Conservation (phyloP, 2,888 invertebrate species). For the Leptinotarsa haldemani region DNA sequence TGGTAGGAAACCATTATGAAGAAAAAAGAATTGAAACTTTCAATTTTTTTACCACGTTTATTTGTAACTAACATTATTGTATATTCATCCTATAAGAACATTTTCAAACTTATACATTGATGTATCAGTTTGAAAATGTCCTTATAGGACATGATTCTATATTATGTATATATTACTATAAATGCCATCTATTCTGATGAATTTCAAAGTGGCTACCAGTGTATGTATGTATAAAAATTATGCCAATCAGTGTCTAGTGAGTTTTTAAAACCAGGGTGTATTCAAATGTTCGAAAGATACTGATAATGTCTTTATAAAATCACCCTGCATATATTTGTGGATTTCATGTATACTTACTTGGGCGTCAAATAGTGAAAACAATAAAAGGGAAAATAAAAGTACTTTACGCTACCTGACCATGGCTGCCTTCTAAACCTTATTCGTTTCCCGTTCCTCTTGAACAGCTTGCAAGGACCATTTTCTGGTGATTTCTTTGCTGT, state of each 20-base stretch:
- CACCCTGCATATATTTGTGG: slow-evolving; percentile 38
- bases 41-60: too few relatives aligned
- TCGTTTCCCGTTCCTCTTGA: slow-evolving; percentile 89
- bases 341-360: slow-evolving; percentile 42
- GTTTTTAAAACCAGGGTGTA: slow-evolving; percentile 4
- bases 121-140: too few relatives aligned
- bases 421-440: slow-evolving; percentile 87
- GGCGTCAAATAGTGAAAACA: slow-evolving; percentile 18
- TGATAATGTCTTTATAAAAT: slow-evolving; percentile 36
- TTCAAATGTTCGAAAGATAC: neutral
- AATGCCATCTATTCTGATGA: too few relatives aligned
- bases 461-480: slow-evolving; percentile 80
- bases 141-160: too few relatives aligned
- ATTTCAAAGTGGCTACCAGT: too few relatives aligned
- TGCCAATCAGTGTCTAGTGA: neutral
- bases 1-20: too few relatives aligned
- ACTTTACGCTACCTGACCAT: slow-evolving; percentile 80
- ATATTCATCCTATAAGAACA: too few relatives aligned
- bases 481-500: slow-evolving; percentile 79
- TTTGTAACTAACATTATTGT: too few relatives aligned
- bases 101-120: too few relatives aligned
- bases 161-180: too few relatives aligned
- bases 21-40: too few relatives aligned
- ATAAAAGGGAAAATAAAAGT: slow-evolving; percentile 19
- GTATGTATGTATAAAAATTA: neutral